Conservation (phyloP, 2,113 vertebrate genomes). For the Apodemus sylvaticus region DNA sequence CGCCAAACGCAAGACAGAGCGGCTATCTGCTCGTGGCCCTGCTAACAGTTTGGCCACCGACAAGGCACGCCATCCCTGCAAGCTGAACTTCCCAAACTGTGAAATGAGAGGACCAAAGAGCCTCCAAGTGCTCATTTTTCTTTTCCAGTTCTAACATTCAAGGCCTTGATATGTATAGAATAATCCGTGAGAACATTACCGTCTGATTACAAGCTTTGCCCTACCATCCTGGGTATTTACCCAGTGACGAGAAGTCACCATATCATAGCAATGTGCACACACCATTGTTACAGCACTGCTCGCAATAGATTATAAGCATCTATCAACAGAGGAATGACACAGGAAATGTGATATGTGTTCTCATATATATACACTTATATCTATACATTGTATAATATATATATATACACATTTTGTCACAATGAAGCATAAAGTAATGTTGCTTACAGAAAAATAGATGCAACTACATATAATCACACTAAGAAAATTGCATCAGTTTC, state of each 20-base stretch:
- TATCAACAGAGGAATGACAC: not conserved
- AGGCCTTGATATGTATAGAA: not conserved
- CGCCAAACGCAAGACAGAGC: not conserved
- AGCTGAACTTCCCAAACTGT: not conserved
- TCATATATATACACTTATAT: not conserved
- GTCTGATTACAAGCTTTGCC: not conserved
- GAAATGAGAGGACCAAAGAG: not conserved
- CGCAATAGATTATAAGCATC: not conserved
- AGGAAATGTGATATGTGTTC: not conserved
- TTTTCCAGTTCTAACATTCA: constrained; percentile 21
- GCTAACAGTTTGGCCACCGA: not conserved
- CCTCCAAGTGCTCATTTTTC: not conserved
- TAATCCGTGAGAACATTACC: constrained; percentile 21
- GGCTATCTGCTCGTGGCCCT: not conserved
- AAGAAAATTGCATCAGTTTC: not conserved
- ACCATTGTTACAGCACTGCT: not conserved
- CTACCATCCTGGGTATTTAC: not conserved
- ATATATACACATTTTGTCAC: not conserved
- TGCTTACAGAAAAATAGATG: not conserved
- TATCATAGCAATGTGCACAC: not conserved
- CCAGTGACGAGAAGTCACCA: not conserved
- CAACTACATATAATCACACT: not conserved
- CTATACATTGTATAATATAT: not conserved
- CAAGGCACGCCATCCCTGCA: not conserved
- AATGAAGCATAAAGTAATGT: not conserved